Evolutionary conservation across 1,140 invertebrate species (phyloP), one percentile per base, ranked within the genome.

Genomic region (Pissodes strobi): DNA sequence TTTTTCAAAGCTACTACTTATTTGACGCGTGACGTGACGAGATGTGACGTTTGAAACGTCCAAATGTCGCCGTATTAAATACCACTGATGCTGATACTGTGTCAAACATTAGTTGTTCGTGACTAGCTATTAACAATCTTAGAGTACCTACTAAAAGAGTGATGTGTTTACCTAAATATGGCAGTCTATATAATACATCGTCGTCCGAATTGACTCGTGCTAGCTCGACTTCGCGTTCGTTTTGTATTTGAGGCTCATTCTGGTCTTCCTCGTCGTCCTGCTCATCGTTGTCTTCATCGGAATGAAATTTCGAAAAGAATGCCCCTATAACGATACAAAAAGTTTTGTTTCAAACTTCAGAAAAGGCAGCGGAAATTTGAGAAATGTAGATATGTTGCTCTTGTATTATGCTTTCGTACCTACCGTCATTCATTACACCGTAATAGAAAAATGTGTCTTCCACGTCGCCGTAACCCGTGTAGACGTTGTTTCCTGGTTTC

Each of bases 371-470:
- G n/a, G n/a, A n/a, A n/a, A n/a, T n/a, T n/a, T n/a, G n/a, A n/a
- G n/a, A n/a, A n/a, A n/a, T n/a, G n/a, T n/a, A n/a, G n/a, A n/a
- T n/a, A n/a, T n/a, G n/a, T n/a, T n/a, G n/a, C n/a, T n/a, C n/a
- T n/a, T n/a, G n/a, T n/a, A n/a, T n/a, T n/a, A n/a, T n/a, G n/a
- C n/a, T n/a, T n/a, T n/a, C n/a, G n/a, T n/a, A n/a, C 48, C 41
- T 52, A 72, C 72, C 71, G 18, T 74, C 71, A 27, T 72, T 72
- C 72, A 74, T 72, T 0, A 69, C 69, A 9, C 72, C 72, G 23
- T 74, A 74, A 52, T 66, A 72, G 41, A 69, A 74, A 45, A 74
- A 74, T 15, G 41, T 70, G 23, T 72, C 61, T 19, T 66, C 62
- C 0, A 69, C 63, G 34, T 74, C 71, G 1, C 72, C 72, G 60